These are phyloP conservation scores for Ellobius talpinus DNA, from an alignment of 2,113 vertebrate genomes.

Conservation along the genomic window DNA sequence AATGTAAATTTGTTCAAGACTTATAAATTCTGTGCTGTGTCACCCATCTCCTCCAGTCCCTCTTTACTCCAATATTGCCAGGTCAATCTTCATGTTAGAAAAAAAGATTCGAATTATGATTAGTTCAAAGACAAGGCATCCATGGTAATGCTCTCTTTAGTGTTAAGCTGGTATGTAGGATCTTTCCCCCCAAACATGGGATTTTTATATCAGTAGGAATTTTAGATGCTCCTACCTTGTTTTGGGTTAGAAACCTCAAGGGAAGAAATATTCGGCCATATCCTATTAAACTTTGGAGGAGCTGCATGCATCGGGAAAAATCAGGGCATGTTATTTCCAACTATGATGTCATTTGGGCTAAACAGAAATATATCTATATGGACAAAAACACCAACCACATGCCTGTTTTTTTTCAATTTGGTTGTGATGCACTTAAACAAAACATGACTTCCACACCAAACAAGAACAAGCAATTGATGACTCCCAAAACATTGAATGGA, in stretches of 20 bases:
- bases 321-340: slow-evolving; percentile 95
- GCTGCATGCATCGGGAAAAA: slow-evolving; percentile 97
- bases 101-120: slow-evolving; percentile 59
- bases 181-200: slow-evolving; percentile 77
- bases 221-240: slow-evolving; percentile 96
- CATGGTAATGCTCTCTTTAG: slow-evolving; percentile 44
- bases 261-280: slow-evolving; percentile 99
- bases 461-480: slow-evolving; percentile 92
- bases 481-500: slow-evolving; percentile 91
- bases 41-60: background rate
- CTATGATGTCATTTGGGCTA: slow-evolving; percentile 85
- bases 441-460: slow-evolving; percentile 89
- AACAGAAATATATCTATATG: slow-evolving; percentile 88
- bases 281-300: slow-evolving; percentile 92
- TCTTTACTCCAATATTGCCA: slow-evolving; percentile 20
- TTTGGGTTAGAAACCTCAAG: slow-evolving; percentile 99
- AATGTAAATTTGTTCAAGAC: background rate
- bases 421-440: slow-evolving; percentile 89
- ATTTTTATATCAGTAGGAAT: slow-evolving; percentile 84
- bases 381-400: slow-evolving; percentile 93
- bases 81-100: slow-evolving; percentile 49
- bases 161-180: slow-evolving; percentile 48
- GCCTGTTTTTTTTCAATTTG: slow-evolving; percentile 87
- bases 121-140: slow-evolving; percentile 63
- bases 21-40: slow-evolving; percentile 6